Evolutionary conservation across 92 coral and sea anemone species (phyloP), one percentile per base, ranked within the genome.

Genomic region (Epizoanthus stellaris): DNA sequence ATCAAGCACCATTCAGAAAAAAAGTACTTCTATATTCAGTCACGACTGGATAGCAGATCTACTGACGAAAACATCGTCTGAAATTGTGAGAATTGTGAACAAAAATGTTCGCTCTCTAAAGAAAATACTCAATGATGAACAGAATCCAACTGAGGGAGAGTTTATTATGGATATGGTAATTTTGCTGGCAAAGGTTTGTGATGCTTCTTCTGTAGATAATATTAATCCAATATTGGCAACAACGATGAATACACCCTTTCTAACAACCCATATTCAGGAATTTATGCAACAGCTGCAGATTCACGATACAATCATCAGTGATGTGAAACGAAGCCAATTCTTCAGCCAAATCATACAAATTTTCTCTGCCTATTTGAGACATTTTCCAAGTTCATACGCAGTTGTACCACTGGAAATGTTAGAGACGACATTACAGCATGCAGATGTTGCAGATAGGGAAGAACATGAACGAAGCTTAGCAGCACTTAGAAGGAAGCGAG

Each of bases 331-430:
- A 75, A 56, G 52, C 84, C 62, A 76, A n/a, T 38, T 76, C 47
- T 30, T 76, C 23, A 6, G 5, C 13, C 68, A 76, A 34, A 19
- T 45, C 6, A 17, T 59, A 17, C 3, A 34, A 13, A 64, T 91
- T 17, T 88, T 80, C 66, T 60, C 17, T 86, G 89, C 80, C 60
- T 91, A 85, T 62, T 54, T 91, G 57, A 80, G 82, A n/a, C 81
- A 73, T 80, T 56, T 91, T 43, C 94, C 94, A 0, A 91, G 85
- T 76, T 88, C 92, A 1, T 88, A 66, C 68, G 82, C 85, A 68
- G 82, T 39, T 77, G 82, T 3, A 38, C 92, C 90, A 5, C 75
- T 88, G 59, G 69, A 61, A 47, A 77, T 85, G 53, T 21, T 88
- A 58, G 85, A 75, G 64, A 59, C 20, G 65, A 30, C 65, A n/a